Evolutionary conservation across 2,888 invertebrate species (phyloP), one percentile per base, ranked within the genome.

Genomic region (Sarcophaga caerulescens): DNA sequence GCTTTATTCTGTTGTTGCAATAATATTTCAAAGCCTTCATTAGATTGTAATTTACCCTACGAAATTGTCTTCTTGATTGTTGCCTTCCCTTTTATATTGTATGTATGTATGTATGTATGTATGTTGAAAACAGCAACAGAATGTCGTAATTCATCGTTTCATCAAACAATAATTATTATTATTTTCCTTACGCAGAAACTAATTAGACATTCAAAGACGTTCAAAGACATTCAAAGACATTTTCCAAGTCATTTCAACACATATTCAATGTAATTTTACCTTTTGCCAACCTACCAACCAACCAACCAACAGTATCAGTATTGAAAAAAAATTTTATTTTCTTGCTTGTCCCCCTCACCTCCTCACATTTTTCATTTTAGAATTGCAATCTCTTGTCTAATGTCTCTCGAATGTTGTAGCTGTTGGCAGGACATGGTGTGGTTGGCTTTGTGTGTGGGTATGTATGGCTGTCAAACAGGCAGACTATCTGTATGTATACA

Each of bases 121-220:
- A 12, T 47, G 10, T 47, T 47, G 14, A 14, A 52, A 17, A 5
- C 12, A 52, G 52, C 12, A 52, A 5, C 4, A 17, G 17, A 52
- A 52, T 52, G 17, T 12, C 52, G 12, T 52, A 52, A 52, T 52
- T 52, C 5, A 52, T 52, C 52, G 14, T 52, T 52, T 52, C 52
- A 14, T 17, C 17, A 14, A 12, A 52, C 14, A 52, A 52, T 17
- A 52, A 52, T 52, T 17, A 17, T 52, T 52, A 63, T 52, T 52
- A 63, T 25, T 25, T 60, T 71, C 44, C 21, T 45, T 45, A 45
- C 52, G 12, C 21, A 68, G 44, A 62, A 74, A 63, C 74, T 80
- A 69, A 74, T 70, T 74, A 74, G 73, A 74, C 69, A 63, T 62
- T 12, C 75, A 21, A 57, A 69, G 23, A 45, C 69, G 57, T 62